phyloP scores from a whole-genome alignment of 2,797 vertebrate species.

The Trachops cirrhosus region DNA sequence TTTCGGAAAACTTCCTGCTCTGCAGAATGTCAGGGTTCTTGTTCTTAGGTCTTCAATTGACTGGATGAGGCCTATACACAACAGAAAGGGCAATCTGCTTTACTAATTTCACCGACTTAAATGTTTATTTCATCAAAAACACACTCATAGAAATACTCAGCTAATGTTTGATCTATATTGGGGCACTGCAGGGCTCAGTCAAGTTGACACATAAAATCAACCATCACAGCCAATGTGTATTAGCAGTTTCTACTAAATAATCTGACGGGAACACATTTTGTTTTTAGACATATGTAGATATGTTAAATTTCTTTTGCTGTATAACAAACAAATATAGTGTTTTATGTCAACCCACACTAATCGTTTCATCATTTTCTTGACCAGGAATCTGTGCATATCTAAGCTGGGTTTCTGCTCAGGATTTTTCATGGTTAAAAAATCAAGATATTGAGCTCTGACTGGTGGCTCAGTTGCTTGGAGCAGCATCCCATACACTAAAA shows the following conservation, averaged over 20 bases:
- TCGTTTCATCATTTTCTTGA: neutral
- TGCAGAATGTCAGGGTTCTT: neutral
- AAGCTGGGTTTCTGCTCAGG: neutral
- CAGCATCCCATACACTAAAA: neutral
- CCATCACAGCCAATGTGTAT: neutral
- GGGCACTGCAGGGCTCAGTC: neutral
- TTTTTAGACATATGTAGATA: neutral
- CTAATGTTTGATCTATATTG: neutral
- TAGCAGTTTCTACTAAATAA: neutral
- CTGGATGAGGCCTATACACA: neutral
- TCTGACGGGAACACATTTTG: neutral
- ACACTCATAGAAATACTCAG: neutral
- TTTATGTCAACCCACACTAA: neutral
- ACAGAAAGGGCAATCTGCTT: neutral
- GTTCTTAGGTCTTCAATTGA: neutral
- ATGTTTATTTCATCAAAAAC: neutral
- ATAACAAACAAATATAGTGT: neutral
- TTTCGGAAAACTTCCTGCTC: neutral
- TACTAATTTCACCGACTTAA: neutral
- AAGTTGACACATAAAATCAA: neutral
- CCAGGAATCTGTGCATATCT: neutral
- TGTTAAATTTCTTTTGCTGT: neutral
- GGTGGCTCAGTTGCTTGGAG: neutral
- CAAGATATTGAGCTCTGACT: neutral
- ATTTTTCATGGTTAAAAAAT: neutral